Conservation (phyloP, 23 tunicate species). For the Trididemnum miniatum region DNA sequence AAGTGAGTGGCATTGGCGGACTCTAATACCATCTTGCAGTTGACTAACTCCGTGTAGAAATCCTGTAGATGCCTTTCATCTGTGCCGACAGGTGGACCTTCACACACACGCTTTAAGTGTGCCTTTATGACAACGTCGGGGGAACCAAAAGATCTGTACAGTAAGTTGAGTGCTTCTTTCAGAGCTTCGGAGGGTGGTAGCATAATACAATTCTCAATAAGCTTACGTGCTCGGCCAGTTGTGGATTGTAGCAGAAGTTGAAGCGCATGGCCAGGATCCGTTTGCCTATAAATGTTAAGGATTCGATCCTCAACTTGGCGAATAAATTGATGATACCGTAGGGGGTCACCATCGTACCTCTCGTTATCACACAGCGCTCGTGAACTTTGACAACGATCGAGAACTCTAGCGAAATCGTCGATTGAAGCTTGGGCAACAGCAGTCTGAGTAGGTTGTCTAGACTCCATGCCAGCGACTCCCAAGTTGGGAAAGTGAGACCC, state of each 20-base stretch:
- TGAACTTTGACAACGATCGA: not conserved
- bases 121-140: not conserved
- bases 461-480: no score
- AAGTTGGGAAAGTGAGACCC: no score
- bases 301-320: not conserved
- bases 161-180: not conserved
- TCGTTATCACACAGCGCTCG: not conserved
- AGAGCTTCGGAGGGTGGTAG: not conserved
- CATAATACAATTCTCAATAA: not conserved
- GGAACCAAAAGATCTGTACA: not conserved
- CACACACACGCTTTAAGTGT: not conserved
- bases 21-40: not conserved
- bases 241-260: not conserved
- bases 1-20: not conserved
- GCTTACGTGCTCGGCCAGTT: not conserved
- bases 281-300: not conserved
- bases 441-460: no score
- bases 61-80: not conserved
- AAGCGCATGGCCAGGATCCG: not conserved
- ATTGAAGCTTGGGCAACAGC: no score
- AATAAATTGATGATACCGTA: no score
- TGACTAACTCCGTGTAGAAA: not conserved
- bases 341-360: no score
- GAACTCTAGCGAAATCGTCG: not conserved
- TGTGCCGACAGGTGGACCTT: not conserved